Percentiles rank a stretch among this genome's conserved stretches.
These are phyloP conservation scores for Dipodomys ordii DNA, from an alignment of 2,113 vertebrate genomes.

Conservation along the genomic window DNA sequence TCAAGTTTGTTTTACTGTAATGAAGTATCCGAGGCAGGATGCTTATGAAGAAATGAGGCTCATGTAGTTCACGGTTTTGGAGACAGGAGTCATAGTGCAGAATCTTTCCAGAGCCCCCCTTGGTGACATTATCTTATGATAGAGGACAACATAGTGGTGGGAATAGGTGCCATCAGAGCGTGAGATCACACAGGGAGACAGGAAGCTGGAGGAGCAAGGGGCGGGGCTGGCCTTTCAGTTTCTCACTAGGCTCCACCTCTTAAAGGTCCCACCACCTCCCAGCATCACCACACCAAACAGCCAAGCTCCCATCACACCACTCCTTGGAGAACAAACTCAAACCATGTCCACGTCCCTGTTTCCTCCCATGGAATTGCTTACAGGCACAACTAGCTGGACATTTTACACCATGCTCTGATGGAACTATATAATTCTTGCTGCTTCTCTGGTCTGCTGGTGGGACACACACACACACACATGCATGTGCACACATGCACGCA, in stretches of 20 bases:
- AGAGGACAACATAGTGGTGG: background rate
- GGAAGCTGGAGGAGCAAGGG: background rate
- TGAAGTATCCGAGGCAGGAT: background rate
- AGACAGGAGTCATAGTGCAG: background rate
- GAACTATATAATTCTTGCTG: background rate
- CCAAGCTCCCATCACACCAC: background rate
- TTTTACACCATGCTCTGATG: background rate
- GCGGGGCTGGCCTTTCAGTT: background rate
- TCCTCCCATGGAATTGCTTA: background rate
- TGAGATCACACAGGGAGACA: background rate
- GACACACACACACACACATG: too few species aligned
- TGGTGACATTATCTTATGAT: background rate
- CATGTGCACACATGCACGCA: too few species aligned
- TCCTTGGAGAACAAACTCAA: background rate
- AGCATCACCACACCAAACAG: background rate
- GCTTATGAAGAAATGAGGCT: background rate
- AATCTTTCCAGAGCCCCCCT: background rate
- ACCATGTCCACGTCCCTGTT: background rate
- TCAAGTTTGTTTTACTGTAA: too few species aligned
- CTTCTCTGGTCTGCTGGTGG: background rate
- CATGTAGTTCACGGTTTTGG: background rate
- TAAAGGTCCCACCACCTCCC: background rate
- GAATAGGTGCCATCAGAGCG: background rate
- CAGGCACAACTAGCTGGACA: too few species aligned
- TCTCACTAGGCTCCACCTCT: background rate